Conservation (phyloP, 1,140 invertebrate species). For the Scaptomyza pallida region DNA sequence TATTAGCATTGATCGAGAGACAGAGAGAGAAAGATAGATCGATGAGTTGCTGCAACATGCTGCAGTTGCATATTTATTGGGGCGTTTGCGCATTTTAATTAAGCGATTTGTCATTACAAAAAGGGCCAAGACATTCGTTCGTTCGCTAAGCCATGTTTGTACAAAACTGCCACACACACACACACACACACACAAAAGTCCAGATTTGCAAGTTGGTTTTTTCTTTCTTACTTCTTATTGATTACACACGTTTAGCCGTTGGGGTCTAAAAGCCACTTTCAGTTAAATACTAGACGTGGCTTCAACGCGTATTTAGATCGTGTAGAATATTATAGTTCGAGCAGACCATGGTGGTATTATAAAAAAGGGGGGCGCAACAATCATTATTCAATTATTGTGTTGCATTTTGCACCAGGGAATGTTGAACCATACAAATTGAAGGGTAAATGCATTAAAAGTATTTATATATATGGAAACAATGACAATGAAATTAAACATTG, state of each 20-base stretch:
- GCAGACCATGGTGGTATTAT: background rate
- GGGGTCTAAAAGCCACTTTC: conserved; percentile 4
- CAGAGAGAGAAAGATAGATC: background rate
- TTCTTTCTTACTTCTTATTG: conserved; percentile 47
- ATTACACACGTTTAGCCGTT: conserved; percentile 33
- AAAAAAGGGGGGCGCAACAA: conserved; percentile 29
- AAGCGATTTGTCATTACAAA: conserved; percentile 76
- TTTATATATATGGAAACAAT: too few species aligned
- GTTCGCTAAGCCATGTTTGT: background rate
- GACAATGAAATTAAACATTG: conserved; percentile 5
- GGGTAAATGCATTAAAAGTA: conserved; percentile 1
- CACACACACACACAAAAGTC: background rate
- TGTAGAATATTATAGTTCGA: background rate
- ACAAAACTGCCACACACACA: conserved; percentile 1
- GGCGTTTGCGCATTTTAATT: conserved; percentile 79
- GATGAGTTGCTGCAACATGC: conserved; percentile 21
- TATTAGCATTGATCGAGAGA: conserved; percentile 69
- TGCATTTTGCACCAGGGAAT: conserved; percentile 23
- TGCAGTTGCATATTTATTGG: conserved; percentile 78
- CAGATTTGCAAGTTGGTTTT: conserved; percentile 23
- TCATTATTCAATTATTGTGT: conserved; percentile 48
- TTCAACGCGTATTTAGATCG: conserved; percentile 7
- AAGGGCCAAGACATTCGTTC: conserved; percentile 40
- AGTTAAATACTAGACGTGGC: conserved; percentile 24
- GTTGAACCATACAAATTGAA: conserved; percentile 27